Percentiles rank a stretch among this genome's conserved stretches.
Conservation (phyloP, 2,797 vertebrate genomes). For the Oreortyx pictus region DNA sequence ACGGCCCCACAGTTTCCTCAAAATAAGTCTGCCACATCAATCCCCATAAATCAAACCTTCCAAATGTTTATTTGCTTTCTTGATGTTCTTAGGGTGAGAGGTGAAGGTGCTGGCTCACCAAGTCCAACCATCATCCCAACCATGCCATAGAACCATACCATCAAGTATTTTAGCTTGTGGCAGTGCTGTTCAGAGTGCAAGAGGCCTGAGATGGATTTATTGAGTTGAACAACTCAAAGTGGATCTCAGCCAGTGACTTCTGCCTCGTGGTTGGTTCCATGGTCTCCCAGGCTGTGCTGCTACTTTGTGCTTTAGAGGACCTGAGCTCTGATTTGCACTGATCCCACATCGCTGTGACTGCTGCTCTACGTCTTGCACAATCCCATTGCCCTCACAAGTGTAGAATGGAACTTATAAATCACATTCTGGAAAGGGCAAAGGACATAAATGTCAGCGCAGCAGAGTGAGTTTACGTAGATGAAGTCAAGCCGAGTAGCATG, state of each 20-base stretch:
- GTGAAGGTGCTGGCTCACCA: accelerated
- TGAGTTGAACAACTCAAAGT: not conserved
- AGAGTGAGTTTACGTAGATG: not conserved
- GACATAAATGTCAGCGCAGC: slow-evolving; percentile 13
- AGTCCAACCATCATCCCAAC: too few species aligned
- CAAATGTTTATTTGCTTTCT: not conserved
- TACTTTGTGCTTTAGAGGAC: not conserved
- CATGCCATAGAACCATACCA: too few species aligned
- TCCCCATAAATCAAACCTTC: not conserved
- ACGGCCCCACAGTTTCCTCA: not conserved
- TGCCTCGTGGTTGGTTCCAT: not conserved
- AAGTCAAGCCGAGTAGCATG: not conserved
- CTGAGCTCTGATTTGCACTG: not conserved
- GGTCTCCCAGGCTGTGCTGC: not conserved
- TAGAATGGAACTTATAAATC: not conserved
- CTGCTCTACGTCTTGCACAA: not conserved
- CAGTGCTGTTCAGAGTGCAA: not conserved
- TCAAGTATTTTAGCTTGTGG: not conserved
- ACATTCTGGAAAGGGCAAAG: not conserved
- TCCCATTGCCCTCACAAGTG: not conserved
- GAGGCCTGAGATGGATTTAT: not conserved
- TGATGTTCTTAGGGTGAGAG: not conserved
- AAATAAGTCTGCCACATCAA: not conserved
- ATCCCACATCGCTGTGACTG: not conserved
- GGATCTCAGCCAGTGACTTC: not conserved